These are phyloP conservation scores for Onthophagus taurus DNA, from an alignment of 1,140 invertebrate species.

Conservation along the genomic window DNA sequence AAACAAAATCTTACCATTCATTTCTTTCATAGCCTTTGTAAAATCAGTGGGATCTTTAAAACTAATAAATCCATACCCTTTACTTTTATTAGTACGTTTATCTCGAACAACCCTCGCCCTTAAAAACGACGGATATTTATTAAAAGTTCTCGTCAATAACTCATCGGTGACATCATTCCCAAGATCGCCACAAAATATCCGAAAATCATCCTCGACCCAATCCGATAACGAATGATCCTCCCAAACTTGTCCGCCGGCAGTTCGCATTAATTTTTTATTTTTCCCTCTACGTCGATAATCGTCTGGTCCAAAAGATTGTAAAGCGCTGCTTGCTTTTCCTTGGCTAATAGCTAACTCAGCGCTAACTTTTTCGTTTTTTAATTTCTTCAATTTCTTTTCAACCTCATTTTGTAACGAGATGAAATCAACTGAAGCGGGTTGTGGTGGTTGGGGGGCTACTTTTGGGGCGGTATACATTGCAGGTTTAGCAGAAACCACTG, in stretches of 20 bases:
- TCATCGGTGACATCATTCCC: constrained; percentile 99
- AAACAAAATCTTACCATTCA: constrained; percentile 64
- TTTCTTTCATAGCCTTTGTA: constrained; percentile 96
- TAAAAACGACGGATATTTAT: constrained; percentile 90
- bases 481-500: constrained; percentile 51
- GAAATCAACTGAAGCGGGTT: constrained; percentile 43
- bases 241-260: constrained; percentile 89
- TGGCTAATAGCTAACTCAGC: constrained; percentile 52
- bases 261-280: constrained; percentile 71
- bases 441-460: constrained; percentile 33
- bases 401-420: constrained; percentile 53
- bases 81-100: constrained; percentile 94
- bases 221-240: constrained; percentile 85
- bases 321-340: constrained; percentile 45
- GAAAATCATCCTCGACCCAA: constrained; percentile 95
- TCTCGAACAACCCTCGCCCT: constrained; percentile 94
- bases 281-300: constrained; percentile 42
- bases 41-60: constrained; percentile 98
- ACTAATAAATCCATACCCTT: constrained; percentile 98
- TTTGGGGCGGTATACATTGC: constrained; percentile 47
- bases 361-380: constrained; percentile 55
- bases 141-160: constrained; percentile 83
- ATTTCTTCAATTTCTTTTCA: constrained; percentile 53
- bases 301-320: constrained; percentile 40
- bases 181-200: constrained; percentile 97